These are phyloP conservation scores for Drosophila niveifrons DNA, from an alignment of 2,888 invertebrate genomes.

Conservation along the genomic window DNA sequence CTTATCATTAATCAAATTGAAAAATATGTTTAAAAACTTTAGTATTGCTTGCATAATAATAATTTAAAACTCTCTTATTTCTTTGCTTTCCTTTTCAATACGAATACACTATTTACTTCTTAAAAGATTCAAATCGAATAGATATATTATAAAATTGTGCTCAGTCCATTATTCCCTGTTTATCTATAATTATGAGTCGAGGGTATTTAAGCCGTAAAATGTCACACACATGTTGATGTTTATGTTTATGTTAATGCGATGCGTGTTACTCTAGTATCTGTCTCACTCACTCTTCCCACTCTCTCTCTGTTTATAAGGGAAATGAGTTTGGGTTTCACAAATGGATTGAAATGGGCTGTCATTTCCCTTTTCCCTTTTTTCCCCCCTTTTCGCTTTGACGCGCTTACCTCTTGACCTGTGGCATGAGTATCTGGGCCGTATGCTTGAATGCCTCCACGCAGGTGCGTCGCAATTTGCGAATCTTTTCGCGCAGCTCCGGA, in stretches of 20 bases:
- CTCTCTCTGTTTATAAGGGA: neutral
- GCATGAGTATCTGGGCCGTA: constrained; percentile 92
- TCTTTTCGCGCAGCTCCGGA: constrained; percentile 94
- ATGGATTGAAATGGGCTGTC: constrained; percentile 5
- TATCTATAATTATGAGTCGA: neutral
- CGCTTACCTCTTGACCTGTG: constrained; percentile 93
- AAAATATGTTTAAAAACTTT: too few species aligned
- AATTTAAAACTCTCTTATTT: too few species aligned
- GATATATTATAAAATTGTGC: neutral
- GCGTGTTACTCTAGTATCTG: constrained; percentile 38
- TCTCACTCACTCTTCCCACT: too few species aligned
- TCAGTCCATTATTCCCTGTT: neutral
- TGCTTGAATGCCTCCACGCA: constrained; percentile 95
- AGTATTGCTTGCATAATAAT: too few species aligned
- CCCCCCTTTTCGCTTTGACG: constrained; percentile 19
- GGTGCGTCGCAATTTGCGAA: constrained; percentile 92
- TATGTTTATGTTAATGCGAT: constrained; percentile 69
- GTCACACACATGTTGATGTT: constrained; percentile 76
- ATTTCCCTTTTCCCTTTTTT: neutral
- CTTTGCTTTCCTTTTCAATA: too few species aligned
- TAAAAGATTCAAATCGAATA: too few species aligned
- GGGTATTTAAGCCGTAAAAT: constrained; percentile 61
- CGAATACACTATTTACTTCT: too few species aligned
- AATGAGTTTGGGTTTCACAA: neutral
- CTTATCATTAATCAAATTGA: too few species aligned